Base-by-base conservation (phyloP, 2,113 vertebrate genomes). In the Pycnonotus jocosus region DNA sequence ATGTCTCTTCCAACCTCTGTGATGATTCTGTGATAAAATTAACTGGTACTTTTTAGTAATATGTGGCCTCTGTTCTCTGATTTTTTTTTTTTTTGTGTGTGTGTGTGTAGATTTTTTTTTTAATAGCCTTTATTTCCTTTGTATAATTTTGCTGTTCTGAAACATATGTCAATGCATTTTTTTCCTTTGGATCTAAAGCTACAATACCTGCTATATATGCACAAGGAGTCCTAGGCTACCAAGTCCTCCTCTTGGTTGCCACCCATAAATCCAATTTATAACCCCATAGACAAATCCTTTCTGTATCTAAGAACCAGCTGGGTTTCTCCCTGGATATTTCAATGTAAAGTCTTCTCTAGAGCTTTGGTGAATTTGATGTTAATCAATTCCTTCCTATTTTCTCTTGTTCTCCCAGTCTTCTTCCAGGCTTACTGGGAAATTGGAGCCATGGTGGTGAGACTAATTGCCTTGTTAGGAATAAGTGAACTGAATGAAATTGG, bases 141-240 rank as follows among this genome's bases (percentile, higher is more conserved):
- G 0, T 58, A 19, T 54, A 2, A n/a, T 50, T 81, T 70, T 76
- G 9, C 10, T 81, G 10, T 64, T 76, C 13, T 62, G 40, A 80
- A 88, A 64, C 7, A 9, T 47, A 50, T 8, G 5, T 61, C 15
- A 33, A 9, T 30, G 2, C 8, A 58, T 2, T 20, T 40, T 79
- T 71, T 45, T 60, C 44, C 9, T 56, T 86, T 68, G 20, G 8
- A 6, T 11, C 17, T 90, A 66, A 66, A 38, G 7, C 20, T n/a
- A 16, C 24, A 65, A 33, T 4, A 0, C 1, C 1, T 1, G 1
- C 15, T 35, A 2, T 22, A 14, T 28, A 22, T 22, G 14, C 2
- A 9, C 7, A 30, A 18, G 6, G 27, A 53, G 7, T 53, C 20
- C 45, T 35, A 23, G 18, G 7, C 57, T 60, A 74, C 58, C 40